Percentiles rank a stretch among this genome's conserved stretches.
Conservation (phyloP, 2,888 invertebrate species). For the Drosophila pegasa region DNA sequence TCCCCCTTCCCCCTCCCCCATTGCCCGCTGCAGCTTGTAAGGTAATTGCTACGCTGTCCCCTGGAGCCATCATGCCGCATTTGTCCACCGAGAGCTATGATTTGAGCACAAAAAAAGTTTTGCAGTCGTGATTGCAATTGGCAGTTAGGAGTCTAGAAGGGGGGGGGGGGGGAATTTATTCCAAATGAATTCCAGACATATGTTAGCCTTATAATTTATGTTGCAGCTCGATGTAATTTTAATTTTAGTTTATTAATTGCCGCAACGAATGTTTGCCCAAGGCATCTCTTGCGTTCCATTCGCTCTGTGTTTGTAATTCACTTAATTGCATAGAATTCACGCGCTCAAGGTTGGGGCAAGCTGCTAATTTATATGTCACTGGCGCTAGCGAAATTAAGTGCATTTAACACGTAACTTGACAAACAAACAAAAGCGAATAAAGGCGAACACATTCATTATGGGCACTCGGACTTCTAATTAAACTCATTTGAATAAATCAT, state of each 20-base stretch:
- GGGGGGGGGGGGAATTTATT: no score
- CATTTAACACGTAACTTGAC: conserved; percentile 69
- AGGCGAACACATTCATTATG: conserved; percentile 31
- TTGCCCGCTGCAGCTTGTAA: conserved; percentile 35
- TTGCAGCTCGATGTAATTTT: conserved; percentile 54
- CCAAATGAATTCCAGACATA: conserved; percentile 63
- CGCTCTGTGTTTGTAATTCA: conserved; percentile 59
- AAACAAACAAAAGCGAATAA: conserved; percentile 47
- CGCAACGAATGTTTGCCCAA: conserved; percentile 52
- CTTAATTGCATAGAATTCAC: conserved; percentile 75
- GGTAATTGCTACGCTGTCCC: conserved; percentile 76
- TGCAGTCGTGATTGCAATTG: conserved; percentile 78
- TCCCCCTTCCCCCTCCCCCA: not conserved
- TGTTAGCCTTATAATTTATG: conserved; percentile 77
- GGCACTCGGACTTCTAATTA: conserved; percentile 60
- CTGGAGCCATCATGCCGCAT: conserved; percentile 79
- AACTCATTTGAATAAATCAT: conserved; percentile 68
- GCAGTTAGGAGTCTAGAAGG: no score
- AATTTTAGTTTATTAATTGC: conserved; percentile 75
- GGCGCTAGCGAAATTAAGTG: conserved; percentile 78
- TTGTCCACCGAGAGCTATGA: conserved; percentile 75
- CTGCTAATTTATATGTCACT: conserved; percentile 78
- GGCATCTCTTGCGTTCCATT: conserved; percentile 27
- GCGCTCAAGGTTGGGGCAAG: conserved; percentile 67
- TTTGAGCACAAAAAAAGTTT: conserved; percentile 58